A percentile compares a stretch with the other conserved stretches of the same genome.
Evolutionary conservation across 2,888 invertebrate genomes (phyloP).

Genomic region (Megalurothrips usitatus): DNA sequence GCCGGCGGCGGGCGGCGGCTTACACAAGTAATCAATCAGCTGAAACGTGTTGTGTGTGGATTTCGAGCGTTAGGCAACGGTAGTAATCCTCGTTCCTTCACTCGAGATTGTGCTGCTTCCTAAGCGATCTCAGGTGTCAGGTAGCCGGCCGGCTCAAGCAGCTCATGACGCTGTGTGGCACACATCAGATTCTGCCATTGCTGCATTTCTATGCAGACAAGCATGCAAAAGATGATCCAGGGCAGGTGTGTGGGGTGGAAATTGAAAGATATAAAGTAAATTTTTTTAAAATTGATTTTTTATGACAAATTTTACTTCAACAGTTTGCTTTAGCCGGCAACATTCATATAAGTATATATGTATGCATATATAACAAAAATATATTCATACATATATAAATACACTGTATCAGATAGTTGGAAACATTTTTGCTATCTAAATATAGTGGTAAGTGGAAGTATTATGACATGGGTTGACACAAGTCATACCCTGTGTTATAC

Average conservation of each 20-base stretch:
- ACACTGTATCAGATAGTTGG: slow-evolving; percentile 3
- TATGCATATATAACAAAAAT: neutral
- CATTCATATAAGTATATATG: slow-evolving; percentile 2
- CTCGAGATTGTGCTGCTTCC: too few relatives aligned
- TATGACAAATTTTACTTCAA: slow-evolving; percentile 1
- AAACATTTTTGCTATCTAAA: neutral
- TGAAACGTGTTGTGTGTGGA: too few relatives aligned
- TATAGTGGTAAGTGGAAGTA: slow-evolving; percentile 1
- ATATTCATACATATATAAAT: slow-evolving; percentile 21
- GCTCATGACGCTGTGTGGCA: too few relatives aligned
- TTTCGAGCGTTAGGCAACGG: too few relatives aligned
- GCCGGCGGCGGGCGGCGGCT: neutral
- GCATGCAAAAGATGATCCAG: too few relatives aligned
- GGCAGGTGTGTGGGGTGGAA: too few relatives aligned
- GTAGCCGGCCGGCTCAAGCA: too few relatives aligned
- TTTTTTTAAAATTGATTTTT: neutral
- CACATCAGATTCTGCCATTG: too few relatives aligned
- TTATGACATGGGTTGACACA: neutral
- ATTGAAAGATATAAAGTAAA: neutral
- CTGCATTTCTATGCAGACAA: neutral
- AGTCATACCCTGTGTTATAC: neutral
- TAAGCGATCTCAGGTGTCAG: too few relatives aligned
- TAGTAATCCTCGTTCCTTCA: too few relatives aligned
- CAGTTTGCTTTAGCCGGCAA: neutral
- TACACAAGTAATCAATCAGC: too few relatives aligned